Percentiles rank a stretch among this genome's conserved stretches.
phyloP scores from a whole-genome alignment of 2,797 vertebrate genomes.

The Neosalanx taihuensis region DNA sequence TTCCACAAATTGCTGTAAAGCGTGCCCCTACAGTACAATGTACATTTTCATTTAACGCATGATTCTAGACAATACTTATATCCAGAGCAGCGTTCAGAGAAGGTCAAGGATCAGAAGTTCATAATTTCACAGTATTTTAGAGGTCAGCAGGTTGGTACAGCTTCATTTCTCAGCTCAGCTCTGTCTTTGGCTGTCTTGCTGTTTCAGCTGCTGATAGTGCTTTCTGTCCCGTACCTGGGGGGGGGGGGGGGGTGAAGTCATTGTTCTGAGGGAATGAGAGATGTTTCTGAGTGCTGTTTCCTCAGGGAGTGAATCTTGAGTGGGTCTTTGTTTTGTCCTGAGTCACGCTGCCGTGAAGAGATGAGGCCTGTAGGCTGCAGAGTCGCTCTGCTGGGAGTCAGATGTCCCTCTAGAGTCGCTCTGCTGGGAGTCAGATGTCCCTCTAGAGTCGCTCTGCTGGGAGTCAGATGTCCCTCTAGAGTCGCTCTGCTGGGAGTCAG shows the following conservation, averaged over 20 bases:
- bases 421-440: too few species aligned
- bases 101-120: neutral
- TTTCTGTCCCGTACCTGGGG: neutral
- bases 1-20: neutral
- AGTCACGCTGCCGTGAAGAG: neutral
- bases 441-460: too few species aligned
- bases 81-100: neutral
- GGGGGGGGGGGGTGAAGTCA: too few species aligned
- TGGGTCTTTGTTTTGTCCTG: neutral
- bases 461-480: too few species aligned
- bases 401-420: too few species aligned
- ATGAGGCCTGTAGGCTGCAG: neutral
- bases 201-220: neutral
- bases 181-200: neutral
- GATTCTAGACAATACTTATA: neutral
- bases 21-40: neutral
- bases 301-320: neutral
- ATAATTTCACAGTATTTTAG: neutral
- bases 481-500: too few species aligned
- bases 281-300: neutral
- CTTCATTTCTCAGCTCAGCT: too few species aligned
- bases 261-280: neutral
- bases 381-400: too few species aligned
- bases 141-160: neutral
- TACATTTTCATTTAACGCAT: neutral